Evolutionary conservation across 2,888 invertebrate species (phyloP).

Genomic region (Oconnorella tubifera): DNA sequence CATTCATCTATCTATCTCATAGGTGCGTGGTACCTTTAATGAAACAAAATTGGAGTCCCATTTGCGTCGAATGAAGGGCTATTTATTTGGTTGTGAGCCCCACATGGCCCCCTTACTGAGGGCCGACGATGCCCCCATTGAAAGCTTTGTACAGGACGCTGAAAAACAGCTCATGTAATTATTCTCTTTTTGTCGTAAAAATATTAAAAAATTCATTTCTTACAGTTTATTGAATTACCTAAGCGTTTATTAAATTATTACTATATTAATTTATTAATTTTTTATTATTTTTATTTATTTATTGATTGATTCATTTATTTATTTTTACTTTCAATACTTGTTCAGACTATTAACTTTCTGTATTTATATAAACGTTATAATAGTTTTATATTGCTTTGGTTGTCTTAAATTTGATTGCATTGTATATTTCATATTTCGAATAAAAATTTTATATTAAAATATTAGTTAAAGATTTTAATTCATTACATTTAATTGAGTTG

Average conservation of each 20-base stretch:
- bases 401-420: no score
- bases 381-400: no score
- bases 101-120: conserved; percentile 47
- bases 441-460: no score
- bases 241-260: no score
- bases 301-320: background rate
- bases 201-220: conserved; percentile 5
- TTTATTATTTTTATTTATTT: conserved; percentile 1
- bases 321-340: conserved; percentile 1
- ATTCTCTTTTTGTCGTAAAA: background rate
- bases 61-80: conserved; percentile 51
- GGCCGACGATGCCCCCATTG: no score
- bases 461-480: no score
- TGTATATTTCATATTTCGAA: no score
- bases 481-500: no score
- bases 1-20: background rate
- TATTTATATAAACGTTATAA: no score
- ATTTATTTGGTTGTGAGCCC: conserved; percentile 47
- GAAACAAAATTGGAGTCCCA: conserved; percentile 44
- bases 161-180: conserved; percentile 49
- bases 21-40: conserved; percentile 17
- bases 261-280: background rate
- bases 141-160: conserved; percentile 44
- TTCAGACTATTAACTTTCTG: no score
- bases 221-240: no score